Evolutionary conservation across 2,113 vertebrate genomes (phyloP).

Genomic region (Vidua chalybeata): DNA sequence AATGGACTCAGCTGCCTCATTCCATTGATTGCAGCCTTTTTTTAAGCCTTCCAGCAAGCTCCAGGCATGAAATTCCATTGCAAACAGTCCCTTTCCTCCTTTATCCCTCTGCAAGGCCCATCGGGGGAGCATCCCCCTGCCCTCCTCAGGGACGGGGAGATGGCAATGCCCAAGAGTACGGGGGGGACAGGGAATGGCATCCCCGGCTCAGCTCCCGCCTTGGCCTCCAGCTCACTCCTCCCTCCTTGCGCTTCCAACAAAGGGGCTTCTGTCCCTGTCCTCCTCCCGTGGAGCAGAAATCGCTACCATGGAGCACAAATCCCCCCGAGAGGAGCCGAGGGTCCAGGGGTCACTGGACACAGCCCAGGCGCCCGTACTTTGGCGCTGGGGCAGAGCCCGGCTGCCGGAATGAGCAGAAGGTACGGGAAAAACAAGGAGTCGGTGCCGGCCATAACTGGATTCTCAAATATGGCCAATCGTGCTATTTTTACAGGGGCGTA

Average conservation of each 20-base stretch:
- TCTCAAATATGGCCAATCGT: not conserved
- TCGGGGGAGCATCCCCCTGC: not conserved
- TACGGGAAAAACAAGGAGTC: not conserved
- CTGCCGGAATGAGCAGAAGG: not conserved
- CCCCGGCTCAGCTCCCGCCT: not conserved
- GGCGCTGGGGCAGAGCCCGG: not conserved
- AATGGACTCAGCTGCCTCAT: not conserved
- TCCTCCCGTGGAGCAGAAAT: not conserved
- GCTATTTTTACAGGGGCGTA: conserved; percentile 49
- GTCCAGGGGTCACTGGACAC: not conserved
- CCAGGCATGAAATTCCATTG: not conserved
- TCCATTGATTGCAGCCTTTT: not conserved
- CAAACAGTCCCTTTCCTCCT: not conserved
- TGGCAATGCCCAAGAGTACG: fast-evolving
- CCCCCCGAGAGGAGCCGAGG: not conserved
- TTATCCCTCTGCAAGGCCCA: fast-evolving
- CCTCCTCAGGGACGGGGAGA: not conserved
- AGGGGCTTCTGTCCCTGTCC: not conserved
- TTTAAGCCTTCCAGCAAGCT: not conserved
- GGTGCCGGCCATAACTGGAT: not conserved
- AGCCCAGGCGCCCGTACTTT: not conserved
- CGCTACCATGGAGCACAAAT: not conserved
- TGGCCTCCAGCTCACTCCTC: not conserved
- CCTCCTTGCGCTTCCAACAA: not conserved
- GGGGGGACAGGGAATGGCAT: not conserved